Evolutionary conservation across 2,797 vertebrate genomes (phyloP), one percentile per base, ranked within the genome.

Genomic region (Xiphophorus birchmanni): DNA sequence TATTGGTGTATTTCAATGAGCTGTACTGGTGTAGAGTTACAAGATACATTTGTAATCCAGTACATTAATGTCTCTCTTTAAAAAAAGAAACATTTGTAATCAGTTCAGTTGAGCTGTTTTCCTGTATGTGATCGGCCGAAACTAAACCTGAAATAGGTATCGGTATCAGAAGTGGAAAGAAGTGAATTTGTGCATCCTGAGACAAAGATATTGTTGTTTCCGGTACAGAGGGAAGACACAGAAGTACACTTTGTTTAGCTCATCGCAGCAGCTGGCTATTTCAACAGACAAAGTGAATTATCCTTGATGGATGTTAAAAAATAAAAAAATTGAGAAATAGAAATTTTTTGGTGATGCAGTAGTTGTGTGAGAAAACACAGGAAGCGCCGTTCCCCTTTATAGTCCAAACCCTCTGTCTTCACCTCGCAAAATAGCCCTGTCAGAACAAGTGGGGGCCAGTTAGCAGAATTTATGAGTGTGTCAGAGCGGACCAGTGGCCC

Each of bases 391-490:
- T 90, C 89, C 91, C 88, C 88, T 92, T 89, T 90, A 92, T 71
- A 74, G 83, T 86, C 84, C 82, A 78, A 79, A 76, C 82, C 72
- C 87, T 92, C 91, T 42, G 50, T 92, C 92, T 89, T 88, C 89
- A 88, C 88, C 90, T 86, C 79, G 2, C 90, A 89, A 89, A 91
- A 94, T 80, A 86, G 87, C 77, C 82, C 93, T 87, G 92, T 94
- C 93, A 94, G 89, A 91, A 94, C 91, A 89, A 73, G 75, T 60
- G 77, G 82, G 89, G 90, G 88, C 91, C 90, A 89, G 91, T 92
- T 90, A 92, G 37, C 82, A 87, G 84, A 84, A 94, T 94, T 91
- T 91, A 94, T 91, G 93, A 79, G 77, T 18, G 80, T 92, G 92
- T 94, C 91, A 87, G 87, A 87, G 85, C 80, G 0, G 83, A 86